Evolutionary conservation across 1,140 invertebrate genomes (phyloP).

Genomic region (Ylistrum balloti): DNA sequence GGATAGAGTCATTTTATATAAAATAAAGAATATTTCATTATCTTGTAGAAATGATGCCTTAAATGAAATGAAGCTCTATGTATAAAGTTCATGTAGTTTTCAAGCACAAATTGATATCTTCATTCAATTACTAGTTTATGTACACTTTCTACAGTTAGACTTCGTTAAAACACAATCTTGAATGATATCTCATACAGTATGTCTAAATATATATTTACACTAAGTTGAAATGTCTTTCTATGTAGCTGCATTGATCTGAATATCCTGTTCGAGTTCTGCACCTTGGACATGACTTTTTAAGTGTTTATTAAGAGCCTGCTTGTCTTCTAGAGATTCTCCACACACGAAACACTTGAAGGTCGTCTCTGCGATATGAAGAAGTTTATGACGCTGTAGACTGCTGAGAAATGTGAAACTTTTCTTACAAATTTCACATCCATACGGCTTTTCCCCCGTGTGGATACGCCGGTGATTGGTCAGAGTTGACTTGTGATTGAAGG

Average conservation of each 20-base stretch:
- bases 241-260: not conserved
- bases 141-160: too few species aligned
- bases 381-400: conserved; percentile 21
- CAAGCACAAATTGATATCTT: too few species aligned
- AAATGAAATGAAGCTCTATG: too few species aligned
- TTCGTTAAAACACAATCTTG: too few species aligned
- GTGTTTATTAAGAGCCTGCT: not conserved
- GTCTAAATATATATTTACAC: too few species aligned
- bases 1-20: too few species aligned
- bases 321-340: not conserved
- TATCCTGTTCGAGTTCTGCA: not conserved
- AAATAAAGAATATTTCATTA: too few species aligned
- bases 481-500: not conserved
- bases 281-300: not conserved
- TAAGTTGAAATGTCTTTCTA: not conserved
- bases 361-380: not conserved
- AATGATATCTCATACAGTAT: too few species aligned
- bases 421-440: not conserved
- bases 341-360: conserved; percentile 3
- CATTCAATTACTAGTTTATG: too few species aligned
- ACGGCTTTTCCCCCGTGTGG: not conserved
- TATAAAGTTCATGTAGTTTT: too few species aligned
- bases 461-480: not conserved
- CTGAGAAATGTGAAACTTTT: not conserved
- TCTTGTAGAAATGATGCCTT: too few species aligned